phyloP scores from a whole-genome alignment of 1,140 invertebrate genomes.

The Atta cephalotes region DNA sequence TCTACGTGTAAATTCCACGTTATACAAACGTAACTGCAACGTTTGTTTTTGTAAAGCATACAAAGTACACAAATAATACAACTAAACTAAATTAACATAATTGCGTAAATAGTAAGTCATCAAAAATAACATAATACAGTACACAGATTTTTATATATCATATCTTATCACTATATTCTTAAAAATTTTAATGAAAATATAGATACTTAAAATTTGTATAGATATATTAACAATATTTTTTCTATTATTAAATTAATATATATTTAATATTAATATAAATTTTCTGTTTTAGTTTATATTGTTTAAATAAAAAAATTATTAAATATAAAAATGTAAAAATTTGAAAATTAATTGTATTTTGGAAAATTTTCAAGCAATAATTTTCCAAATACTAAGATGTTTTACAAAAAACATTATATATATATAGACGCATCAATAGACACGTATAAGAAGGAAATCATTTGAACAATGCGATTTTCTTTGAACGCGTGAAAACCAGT shows the following conservation, averaged over 20 bases:
- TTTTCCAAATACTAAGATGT: neutral
- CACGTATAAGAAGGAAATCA: conserved; percentile 32
- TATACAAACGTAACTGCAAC: neutral
- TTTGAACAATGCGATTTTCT: conserved; percentile 62
- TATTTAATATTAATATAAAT: too few species aligned
- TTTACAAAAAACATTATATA: neutral
- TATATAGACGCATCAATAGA: neutral
- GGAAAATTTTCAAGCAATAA: neutral
- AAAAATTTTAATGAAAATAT: neutral
- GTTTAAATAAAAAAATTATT: neutral
- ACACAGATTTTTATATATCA: neutral
- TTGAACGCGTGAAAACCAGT: conserved; percentile 39
- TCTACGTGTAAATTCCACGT: neutral
- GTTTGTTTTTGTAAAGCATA: too few species aligned
- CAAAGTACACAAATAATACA: neutral
- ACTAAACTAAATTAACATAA: conserved; percentile 14
- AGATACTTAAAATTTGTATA: neutral
- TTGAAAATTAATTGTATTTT: neutral
- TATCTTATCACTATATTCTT: neutral
- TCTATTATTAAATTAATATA: neutral
- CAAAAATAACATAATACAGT: neutral
- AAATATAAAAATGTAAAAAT: neutral
- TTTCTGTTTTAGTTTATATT: neutral
- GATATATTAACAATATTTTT: neutral
- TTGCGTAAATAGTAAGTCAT: conserved; percentile 1